Evolutionary conservation across 1,140 invertebrate species (phyloP), one percentile per base, ranked within the genome.

Genomic region (Mercenaria mercenaria): DNA sequence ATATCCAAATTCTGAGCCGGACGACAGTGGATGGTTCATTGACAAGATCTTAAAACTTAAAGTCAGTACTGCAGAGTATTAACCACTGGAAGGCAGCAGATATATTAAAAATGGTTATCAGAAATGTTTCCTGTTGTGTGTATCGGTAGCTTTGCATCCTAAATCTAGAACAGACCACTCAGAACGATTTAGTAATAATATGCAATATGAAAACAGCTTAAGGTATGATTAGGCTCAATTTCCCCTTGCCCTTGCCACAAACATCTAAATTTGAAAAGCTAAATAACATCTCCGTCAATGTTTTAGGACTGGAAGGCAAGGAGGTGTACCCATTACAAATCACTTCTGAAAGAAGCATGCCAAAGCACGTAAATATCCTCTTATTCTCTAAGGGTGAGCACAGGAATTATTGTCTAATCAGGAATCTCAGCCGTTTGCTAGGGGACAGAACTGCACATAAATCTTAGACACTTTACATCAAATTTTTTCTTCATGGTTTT

Each of bases 401-500:
- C 1, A 39, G 81, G 67, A 39, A 89, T 77, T 89, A n/a, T 37
- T 83, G 86, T 56, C 47, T 89, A 1, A 64, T 89, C 13, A 43
- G 67, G 64, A 89, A 89, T 50, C n/a, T 87, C 18, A 90, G 77
- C 52, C 34, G 83, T n/a, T 26, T 84, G 41, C n/a, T 87, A 59
- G 76, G 84, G 11, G 83, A 87, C 41, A 82, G 79, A 82, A 91
- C 84, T 10, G 29, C 10, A 23, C 84, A 88, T 37, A 32, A 83
- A n/a, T 29, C 52, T 2, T 13, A 82, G 52, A 83, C 50, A 20
- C 77, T 43, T 43, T 83, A 83, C 41, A 88, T 81, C 50, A 87
- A 83, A 37, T 91, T 67, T n/a, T 88, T 84, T 72, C 47, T 91
- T 10, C 80, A 91, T 41, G 79, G 90, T 20, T 91, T 83, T 64